Base-by-base conservation (phyloP, 2,888 invertebrate genomes). In the Calameuta filiformis region DNA sequence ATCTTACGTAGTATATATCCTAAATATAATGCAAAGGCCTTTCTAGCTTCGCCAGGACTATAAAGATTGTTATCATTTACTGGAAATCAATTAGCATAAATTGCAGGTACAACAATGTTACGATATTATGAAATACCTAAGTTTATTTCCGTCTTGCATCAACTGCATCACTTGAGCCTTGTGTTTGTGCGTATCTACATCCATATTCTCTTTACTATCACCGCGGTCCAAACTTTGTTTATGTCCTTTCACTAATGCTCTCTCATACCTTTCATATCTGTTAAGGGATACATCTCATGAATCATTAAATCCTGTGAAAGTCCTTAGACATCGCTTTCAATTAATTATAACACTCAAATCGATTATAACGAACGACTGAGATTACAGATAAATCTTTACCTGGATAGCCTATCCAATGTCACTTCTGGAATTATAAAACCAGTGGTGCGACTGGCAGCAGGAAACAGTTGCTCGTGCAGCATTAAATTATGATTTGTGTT, bases 1-100 rank as follows among this genome's bases (percentile, higher is more conserved):
- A 95, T 92, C 84, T 96, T 94, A 85, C 95, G 94, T 85, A 97
- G 92, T 80, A 97, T 94, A 89, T 95, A 94, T 83, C 95, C 94
- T 81, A 97, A 93, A 92, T 96, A 97, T 86, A 95, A 93, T 0
- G 95, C 95, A 91, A 97, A 97, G 0, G 95, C 95, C 90, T 95
- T 95, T 11, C 97, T 93, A 0, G 95, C 94, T 89, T 97, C 96
- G 78, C 94, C 93, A 37, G 89, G 86, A 81, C 91, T 91, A 78
- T 78, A 88, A 86, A 34, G 31, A 71, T 34, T 15, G 30, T 77
- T 73, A 68, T n/a, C 75, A 76, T 73, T 79, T 69, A 73, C 35
- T 71, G 56, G 9, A 31, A 76, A 71, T 71, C 71, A 6, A 71
- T 33, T 71, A 71, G 71, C 31, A 71, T 33, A 1, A 71, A 31